Base-by-base conservation (phyloP, 1,140 invertebrate genomes). In the Ceratina japonica region DNA sequence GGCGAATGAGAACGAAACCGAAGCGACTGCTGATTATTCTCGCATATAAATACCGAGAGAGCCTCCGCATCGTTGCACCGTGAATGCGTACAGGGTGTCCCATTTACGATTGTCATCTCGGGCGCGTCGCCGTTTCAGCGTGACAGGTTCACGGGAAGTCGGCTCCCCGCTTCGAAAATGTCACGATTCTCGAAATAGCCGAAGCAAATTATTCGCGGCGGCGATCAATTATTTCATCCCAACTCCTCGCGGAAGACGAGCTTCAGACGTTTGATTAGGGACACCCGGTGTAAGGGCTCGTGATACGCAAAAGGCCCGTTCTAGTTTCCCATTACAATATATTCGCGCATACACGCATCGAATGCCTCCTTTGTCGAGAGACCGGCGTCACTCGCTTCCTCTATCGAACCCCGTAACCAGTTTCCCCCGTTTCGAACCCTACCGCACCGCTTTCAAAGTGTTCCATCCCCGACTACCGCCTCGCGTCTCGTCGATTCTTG, bases 381-480 rank as follows among this genome's bases (percentile, higher is more conserved):
- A 79, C 70, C 76, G 76, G 76, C 76, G 76, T 65, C 76, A 59
- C 49, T 49, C 68, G 76, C 31, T 73, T 79, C 76, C 70, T 73
- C 70, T 73, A 65, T 72, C 75, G 75, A 73, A 51, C 59, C 69
- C 37, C 66, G 66, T 62, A 63, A 71, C 65, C 66, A 62, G 68
- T 27, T 44, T 63, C 15, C 49, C 27, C 58, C 22, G n/a, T 58
- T 18, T 76, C 8, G 16, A 49, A 69, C 1, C 44, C 54, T 24
- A 54, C 20, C 37, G 37, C 37, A 37, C 7, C 37, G 52, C 52
- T 37, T 64, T 64, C 13, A 78, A 54, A 64, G 22, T 59, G 37
- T 27, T n/a, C 66, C 69, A 13, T 8, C 22, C 52, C 44, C 31
- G 16, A 15, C 59, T 24, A 13, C n/a, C n/a, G n/a, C n/a, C n/a